Conservation (phyloP, 2,888 invertebrate species). For the Aporophyla lueneburgensis region DNA sequence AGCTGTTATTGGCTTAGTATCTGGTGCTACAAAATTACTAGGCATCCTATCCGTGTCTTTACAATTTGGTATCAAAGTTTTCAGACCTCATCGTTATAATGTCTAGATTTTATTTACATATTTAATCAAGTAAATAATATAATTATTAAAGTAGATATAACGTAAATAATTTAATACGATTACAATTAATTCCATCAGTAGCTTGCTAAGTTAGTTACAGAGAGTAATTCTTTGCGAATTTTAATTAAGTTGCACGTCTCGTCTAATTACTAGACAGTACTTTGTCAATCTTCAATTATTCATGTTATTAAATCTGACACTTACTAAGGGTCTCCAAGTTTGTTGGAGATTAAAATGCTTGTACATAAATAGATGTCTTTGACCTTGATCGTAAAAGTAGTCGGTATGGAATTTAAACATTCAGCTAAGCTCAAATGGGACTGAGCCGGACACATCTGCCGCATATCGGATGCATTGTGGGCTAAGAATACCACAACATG, state of each 20-base stretch:
- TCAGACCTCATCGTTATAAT: not conserved
- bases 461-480: too few relatives aligned
- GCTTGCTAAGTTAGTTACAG: conserved; percentile 44
- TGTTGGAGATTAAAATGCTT: not conserved
- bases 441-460: too few relatives aligned
- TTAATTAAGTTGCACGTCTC: conserved; percentile 55
- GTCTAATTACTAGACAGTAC: conserved; percentile 54
- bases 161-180: conserved; percentile 41
- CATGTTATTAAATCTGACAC: conserved; percentile 45
- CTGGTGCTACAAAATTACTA: not conserved
- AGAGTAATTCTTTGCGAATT: conserved; percentile 55
- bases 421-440: too few relatives aligned
- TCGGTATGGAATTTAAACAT: too few relatives aligned
- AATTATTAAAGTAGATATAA: not conserved
- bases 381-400: not conserved
- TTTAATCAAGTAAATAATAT: not conserved
- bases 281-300: conserved; percentile 55
- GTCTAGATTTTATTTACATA: not conserved
- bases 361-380: not conserved
- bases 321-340: conserved; percentile 22
- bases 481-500: too few relatives aligned
- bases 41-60: not conserved
- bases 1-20: not conserved
- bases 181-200: conserved; percentile 41
- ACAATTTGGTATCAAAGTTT: not conserved